phyloP scores from a whole-genome alignment of 1,140 invertebrate genomes.

The Diuraphis noxia region DNA sequence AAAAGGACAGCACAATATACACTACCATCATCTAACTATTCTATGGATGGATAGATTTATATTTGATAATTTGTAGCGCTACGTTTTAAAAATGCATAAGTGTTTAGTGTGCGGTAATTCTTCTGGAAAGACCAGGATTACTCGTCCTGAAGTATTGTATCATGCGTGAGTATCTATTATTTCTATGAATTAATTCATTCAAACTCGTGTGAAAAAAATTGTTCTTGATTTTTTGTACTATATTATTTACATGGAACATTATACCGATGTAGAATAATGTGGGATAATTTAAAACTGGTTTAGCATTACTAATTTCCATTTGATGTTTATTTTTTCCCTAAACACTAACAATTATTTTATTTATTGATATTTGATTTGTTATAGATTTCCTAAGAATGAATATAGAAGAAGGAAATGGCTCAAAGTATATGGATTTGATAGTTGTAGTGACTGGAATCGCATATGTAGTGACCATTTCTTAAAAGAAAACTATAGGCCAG shows the following conservation, averaged over 20 bases:
- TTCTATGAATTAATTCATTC: background rate
- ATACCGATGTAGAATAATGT: too few species aligned
- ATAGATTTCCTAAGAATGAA: background rate
- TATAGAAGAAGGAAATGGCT: background rate
- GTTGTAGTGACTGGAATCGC: background rate
- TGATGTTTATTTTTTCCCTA: background rate
- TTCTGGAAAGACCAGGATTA: background rate
- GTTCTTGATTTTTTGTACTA: too few species aligned
- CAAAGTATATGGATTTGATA: background rate
- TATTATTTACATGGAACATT: too few species aligned
- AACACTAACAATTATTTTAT: background rate
- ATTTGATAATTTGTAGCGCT: background rate
- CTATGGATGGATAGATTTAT: background rate
- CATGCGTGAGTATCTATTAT: background rate
- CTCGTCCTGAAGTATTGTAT: background rate
- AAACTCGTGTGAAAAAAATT: too few species aligned
- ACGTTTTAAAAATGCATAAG: background rate
- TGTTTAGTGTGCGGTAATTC: background rate
- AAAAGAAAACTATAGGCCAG: background rate
- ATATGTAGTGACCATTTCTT: slow-evolving; percentile 4
- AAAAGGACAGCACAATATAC: background rate
- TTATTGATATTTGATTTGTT: background rate
- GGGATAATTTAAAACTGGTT: too few species aligned
- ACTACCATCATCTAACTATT: background rate
- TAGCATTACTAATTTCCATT: too few species aligned